Evolutionary conservation across 2,797 vertebrate species (phyloP).

Genomic region (Bradypodion pumilum): DNA sequence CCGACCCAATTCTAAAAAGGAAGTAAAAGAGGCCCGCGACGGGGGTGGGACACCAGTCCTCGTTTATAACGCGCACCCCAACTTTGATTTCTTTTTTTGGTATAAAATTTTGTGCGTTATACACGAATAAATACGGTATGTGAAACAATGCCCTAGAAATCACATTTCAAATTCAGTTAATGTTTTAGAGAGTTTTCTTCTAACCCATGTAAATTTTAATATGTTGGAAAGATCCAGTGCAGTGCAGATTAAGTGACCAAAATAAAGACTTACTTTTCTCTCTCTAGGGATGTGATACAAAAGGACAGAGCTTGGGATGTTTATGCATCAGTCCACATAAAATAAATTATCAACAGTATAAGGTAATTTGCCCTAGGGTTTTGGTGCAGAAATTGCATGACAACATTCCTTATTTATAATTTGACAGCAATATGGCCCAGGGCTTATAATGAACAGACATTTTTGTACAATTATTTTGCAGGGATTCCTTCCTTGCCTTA

Average conservation of each 20-base stretch:
- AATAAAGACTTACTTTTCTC: background rate
- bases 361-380: background rate
- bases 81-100: too few species aligned
- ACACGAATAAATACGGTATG: too few species aligned
- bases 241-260: background rate
- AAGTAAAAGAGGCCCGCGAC: too few species aligned
- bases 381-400: slow-evolving; percentile 11
- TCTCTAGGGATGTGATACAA: slow-evolving; percentile 28
- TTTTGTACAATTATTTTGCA: slow-evolving; percentile 33
- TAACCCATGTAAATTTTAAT: slow-evolving; percentile 43
- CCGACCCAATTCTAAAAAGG: too few species aligned
- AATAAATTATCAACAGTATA: background rate
- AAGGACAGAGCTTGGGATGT: background rate
- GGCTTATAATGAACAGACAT: background rate
- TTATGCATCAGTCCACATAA: slow-evolving; percentile 13
- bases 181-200: background rate
- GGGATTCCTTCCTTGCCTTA: slow-evolving; percentile 23
- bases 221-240: slow-evolving; percentile 31
- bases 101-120: too few species aligned
- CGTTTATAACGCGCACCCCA: too few species aligned
- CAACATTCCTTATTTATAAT: slow-evolving; percentile 16
- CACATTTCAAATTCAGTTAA: slow-evolving; percentile 14
- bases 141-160: slow-evolving; percentile 44
- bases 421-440: slow-evolving; percentile 26
- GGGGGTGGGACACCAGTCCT: too few species aligned